Evolutionary conservation across 2,113 vertebrate genomes (phyloP), one percentile per base, ranked within the genome.

Genomic region (Typhlomys cinereus): DNA sequence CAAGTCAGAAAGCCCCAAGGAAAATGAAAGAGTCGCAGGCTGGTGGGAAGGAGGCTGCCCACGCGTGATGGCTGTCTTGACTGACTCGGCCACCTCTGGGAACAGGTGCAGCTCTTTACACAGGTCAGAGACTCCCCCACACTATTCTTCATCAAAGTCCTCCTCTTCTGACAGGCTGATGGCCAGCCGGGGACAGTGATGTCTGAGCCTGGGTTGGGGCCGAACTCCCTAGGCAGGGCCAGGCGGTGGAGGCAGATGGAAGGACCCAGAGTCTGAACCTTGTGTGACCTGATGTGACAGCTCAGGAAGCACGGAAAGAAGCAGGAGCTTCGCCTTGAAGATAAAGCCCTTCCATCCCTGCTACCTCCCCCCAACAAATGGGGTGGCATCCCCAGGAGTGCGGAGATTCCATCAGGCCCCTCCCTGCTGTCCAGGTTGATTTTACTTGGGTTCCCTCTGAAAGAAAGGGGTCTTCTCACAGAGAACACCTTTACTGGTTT

Each of bases 11-110:
- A 82, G 83, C 36, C 7, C 64, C 2, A 14, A 31, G 82, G 73
- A 90, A 71, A 52, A 76, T 70, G 92, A 90, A 52, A 94, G 88
- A 48, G 31, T 23, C 36, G 20, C 29, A 41, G 61, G 13, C 1
- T 4, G 48, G 44, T n/a, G 29, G 50, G 36, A 46, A 54, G 69
- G 57, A 82, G 46, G 13, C 15, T 18, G 41, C 48, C 3, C 1
- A 5, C 23, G 48, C 3, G 41, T 23, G 29, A 0, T 0, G 0
- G 17, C 44, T 2, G 0, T 31, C 78, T 31, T 18, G 48, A 11
- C 39, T 39, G 80, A 34, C 14, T 1, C 39, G 44, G 44, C 20
- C 39, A 11, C 48, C 46, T 62, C 57, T 27, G 21, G 2, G 20
- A 88, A 13, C 74, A 36, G 10, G 0, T 11, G 27, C 1, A 3